These are phyloP conservation scores for Drosophila affinis DNA, from an alignment of 2,888 invertebrate genomes.

Conservation along the genomic window DNA sequence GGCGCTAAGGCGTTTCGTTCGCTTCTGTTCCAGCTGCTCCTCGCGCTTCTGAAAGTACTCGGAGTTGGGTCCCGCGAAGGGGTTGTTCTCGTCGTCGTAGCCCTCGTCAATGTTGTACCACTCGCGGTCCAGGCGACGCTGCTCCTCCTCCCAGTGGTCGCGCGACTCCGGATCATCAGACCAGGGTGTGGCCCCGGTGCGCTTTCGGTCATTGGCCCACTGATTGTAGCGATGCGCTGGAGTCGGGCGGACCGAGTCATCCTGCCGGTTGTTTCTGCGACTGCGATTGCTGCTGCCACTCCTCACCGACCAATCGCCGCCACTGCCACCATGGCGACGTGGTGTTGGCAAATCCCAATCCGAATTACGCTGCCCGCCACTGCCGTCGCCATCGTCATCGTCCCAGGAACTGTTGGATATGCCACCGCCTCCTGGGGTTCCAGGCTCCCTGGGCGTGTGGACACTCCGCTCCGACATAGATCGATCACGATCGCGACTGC, in stretches of 20 bases:
- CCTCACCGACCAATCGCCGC: conserved; percentile 80
- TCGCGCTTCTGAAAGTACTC: conserved; percentile 97
- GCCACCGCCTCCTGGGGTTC: conserved; percentile 90
- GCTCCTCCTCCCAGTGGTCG: conserved; percentile 95
- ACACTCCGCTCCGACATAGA: conserved; percentile 82
- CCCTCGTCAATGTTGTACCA: conserved; percentile 99
- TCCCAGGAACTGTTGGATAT: conserved; percentile 86
- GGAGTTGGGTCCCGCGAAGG: conserved; percentile 94
- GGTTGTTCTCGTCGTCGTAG: conserved; percentile 96
- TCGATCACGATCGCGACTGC: conserved; percentile 46
- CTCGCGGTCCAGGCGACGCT: conserved; percentile 94
- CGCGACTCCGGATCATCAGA: conserved; percentile 89
- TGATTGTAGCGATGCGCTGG: conserved; percentile 92
- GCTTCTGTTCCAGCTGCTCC: conserved; percentile 94
- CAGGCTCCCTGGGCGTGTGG: conserved; percentile 88
- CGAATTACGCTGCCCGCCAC: conserved; percentile 85
- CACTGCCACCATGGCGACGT: conserved; percentile 73
- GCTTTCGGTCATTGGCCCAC: conserved; percentile 89
- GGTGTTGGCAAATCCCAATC: conserved; percentile 98
- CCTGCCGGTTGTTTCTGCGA: conserved; percentile 83
- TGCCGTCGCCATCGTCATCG: conserved; percentile 86
- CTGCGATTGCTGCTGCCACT: conserved; percentile 80
- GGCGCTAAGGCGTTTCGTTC: conserved; percentile 96
- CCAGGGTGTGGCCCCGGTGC: conserved; percentile 88
- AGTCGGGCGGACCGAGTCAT: conserved; percentile 92